Evolutionary conservation across 2,797 vertebrate genomes (phyloP).

Genomic region (Platyrinchus mystaceus): DNA sequence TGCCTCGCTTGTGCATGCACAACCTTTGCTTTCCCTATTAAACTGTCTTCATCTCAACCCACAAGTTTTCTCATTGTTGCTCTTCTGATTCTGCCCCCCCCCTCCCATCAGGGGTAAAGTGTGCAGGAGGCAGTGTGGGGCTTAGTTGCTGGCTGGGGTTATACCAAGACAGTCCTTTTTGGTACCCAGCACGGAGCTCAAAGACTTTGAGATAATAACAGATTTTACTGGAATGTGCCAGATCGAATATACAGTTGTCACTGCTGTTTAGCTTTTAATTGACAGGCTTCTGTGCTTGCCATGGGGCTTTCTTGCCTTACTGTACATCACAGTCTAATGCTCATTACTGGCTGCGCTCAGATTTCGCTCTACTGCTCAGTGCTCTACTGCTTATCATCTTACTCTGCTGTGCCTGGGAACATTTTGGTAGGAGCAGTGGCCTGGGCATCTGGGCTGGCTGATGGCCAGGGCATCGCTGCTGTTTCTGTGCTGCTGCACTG

Average conservation of each 20-base stretch:
- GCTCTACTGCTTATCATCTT: not conserved
- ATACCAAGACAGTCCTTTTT: not conserved
- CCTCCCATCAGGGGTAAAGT: not conserved
- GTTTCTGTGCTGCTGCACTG: not conserved
- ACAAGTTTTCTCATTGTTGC: not conserved
- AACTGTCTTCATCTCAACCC: not conserved
- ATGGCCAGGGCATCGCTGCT: not conserved
- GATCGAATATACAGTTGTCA: not conserved
- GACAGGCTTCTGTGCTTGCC: not conserved
- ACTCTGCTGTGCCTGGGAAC: not conserved
- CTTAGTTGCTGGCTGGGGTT: not conserved
- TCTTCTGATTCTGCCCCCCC: not conserved
- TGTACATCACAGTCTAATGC: not conserved
- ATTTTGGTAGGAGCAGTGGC: not conserved
- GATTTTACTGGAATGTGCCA: not conserved
- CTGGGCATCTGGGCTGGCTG: not conserved
- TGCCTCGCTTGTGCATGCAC: not conserved
- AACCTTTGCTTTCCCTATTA: not conserved
- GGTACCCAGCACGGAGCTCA: accelerated
- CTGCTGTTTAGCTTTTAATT: not conserved
- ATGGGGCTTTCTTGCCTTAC: not conserved
- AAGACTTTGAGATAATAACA: not conserved
- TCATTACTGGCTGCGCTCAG: not conserved
- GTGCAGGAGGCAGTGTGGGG: not conserved
- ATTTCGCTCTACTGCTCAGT: not conserved